Conservation (phyloP, 2,113 vertebrate species). For the Periophthalmus modestus region DNA sequence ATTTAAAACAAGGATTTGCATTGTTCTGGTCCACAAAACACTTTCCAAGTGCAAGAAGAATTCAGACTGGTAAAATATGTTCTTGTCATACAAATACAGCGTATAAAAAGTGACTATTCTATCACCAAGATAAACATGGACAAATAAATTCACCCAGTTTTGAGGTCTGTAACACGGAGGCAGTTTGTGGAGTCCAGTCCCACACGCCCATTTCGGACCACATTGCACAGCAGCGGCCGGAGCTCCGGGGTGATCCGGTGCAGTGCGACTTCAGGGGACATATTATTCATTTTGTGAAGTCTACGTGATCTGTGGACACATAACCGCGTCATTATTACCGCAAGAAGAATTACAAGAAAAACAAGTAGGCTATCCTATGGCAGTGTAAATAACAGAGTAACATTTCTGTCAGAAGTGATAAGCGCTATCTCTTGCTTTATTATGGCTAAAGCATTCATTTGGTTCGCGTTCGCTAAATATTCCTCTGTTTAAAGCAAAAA, state of each 20-base stretch:
- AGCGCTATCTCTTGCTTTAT: neutral
- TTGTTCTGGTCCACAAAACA: neutral
- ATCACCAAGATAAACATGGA: no score
- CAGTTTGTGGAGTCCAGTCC: conserved; percentile 94
- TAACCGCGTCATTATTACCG: neutral
- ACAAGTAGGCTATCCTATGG: neutral
- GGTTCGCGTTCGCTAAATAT: neutral
- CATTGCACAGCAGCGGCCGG: conserved; percentile 89
- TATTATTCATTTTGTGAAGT: conserved; percentile 74
- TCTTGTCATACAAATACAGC: no score
- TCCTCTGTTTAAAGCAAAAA: neutral
- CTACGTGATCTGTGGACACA: conserved; percentile 28
- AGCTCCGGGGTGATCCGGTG: conserved; percentile 92
- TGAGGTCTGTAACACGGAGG: conserved; percentile 95
- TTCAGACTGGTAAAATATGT: neutral
- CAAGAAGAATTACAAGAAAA: neutral
- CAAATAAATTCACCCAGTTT: conserved; percentile 83
- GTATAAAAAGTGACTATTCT: no score
- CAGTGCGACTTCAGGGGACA: conserved; percentile 94
- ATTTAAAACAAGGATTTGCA: neutral
- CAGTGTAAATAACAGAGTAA: neutral
- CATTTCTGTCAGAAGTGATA: neutral
- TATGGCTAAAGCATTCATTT: neutral
- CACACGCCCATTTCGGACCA: conserved; percentile 93
- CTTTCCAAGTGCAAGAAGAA: neutral